Evolutionary conservation across 2,888 invertebrate species (phyloP).

Genomic region (Ceratothoa steindachneri): DNA sequence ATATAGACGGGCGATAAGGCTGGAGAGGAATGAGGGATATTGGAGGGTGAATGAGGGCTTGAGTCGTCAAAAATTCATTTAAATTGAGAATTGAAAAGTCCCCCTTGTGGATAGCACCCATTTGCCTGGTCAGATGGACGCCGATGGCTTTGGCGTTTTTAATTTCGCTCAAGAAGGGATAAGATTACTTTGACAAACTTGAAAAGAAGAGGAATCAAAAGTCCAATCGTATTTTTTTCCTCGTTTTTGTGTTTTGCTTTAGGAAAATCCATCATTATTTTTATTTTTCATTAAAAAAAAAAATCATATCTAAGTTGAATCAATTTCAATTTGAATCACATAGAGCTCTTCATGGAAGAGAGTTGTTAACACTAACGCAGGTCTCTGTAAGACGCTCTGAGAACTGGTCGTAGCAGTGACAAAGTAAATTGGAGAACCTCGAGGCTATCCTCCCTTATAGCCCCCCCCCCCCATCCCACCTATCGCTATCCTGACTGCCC

Average conservation of each 20-base stretch:
- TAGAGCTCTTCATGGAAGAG: neutral
- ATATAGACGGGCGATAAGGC: conserved; percentile 1
- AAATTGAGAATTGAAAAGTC: conserved; percentile 12
- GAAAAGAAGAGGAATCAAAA: conserved; percentile 4
- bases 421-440: neutral
- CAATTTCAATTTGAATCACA: neutral
- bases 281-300: no score
- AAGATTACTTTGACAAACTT: conserved; percentile 12
- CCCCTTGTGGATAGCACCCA: conserved; percentile 10
- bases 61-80: conserved; percentile 13
- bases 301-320: no score
- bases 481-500: neutral
- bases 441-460: neutral
- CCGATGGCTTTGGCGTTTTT: conserved; percentile 3
- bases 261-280: neutral
- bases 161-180: conserved; percentile 9
- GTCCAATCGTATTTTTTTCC: neutral
- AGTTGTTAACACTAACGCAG: neutral
- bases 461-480: neutral
- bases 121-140: conserved; percentile 1
- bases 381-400: neutral
- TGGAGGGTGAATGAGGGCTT: neutral
- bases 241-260: neutral
- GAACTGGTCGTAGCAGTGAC: neutral
- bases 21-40: neutral